Evolutionary conservation across 2,888 invertebrate genomes (phyloP).

Genomic region (Drosophila pegasa): DNA sequence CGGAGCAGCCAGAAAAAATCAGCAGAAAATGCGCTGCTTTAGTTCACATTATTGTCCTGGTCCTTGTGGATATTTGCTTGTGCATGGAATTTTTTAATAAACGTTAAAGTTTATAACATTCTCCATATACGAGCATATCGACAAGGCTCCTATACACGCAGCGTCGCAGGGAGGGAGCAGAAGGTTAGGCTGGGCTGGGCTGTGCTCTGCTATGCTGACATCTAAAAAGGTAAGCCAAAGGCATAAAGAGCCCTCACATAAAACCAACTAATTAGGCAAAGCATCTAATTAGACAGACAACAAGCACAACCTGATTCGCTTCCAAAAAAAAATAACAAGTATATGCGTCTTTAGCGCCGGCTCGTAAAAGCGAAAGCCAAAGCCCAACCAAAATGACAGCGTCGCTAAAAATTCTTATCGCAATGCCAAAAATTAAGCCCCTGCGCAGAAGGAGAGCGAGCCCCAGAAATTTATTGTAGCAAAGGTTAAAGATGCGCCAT

Average conservation of each 20-base stretch:
- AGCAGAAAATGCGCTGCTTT: conserved; percentile 74
- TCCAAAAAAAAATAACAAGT: conserved; percentile 23
- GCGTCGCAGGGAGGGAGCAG: background rate
- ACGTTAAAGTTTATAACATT: conserved; percentile 81
- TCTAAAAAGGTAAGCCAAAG: conserved; percentile 74
- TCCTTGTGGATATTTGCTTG: conserved; percentile 46
- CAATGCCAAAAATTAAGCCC: conserved; percentile 57
- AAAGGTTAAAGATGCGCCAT: conserved; percentile 80
- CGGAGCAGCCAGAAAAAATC: conserved; percentile 55
- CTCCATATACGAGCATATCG: conserved; percentile 60
- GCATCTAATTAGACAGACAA: conserved; percentile 71
- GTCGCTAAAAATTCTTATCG: conserved; percentile 79
- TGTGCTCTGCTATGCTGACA: background rate
- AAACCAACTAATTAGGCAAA: conserved; percentile 78
- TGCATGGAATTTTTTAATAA: conserved; percentile 78
- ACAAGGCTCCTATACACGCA: conserved; percentile 32
- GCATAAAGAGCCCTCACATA: conserved; percentile 74
- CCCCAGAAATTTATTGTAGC: conserved; percentile 65
- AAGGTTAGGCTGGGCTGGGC: background rate
- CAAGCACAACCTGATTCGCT: conserved; percentile 21
- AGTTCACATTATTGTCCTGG: conserved; percentile 75
- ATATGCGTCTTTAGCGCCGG: conserved; percentile 75
- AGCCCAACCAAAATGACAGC: conserved; percentile 72
- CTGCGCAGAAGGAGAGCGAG: conserved; percentile 4
- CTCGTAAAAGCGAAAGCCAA: conserved; percentile 78